Evolutionary conservation across 2,113 vertebrate species (phyloP).

Genomic region (Oncorhynchus tshawytscha): DNA sequence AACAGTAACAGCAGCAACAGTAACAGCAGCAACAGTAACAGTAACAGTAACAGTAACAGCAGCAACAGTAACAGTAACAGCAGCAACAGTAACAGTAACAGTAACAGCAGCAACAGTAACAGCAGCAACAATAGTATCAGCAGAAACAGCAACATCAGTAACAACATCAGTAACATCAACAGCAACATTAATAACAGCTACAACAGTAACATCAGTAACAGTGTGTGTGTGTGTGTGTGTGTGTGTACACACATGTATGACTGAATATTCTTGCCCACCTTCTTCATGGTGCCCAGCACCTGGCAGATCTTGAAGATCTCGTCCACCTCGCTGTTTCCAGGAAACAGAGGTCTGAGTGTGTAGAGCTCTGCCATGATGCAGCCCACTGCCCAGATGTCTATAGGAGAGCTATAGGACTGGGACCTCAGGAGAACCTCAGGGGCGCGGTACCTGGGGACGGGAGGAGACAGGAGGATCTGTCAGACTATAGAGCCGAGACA

Average conservation of each 20-base stretch:
- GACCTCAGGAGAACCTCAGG: constrained; percentile 93
- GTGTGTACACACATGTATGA: too few species aligned
- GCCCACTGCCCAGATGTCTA: constrained; percentile 96
- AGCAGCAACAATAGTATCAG: rapidly evolving
- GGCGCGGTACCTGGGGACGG: constrained; percentile 85
- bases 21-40: too few species aligned
- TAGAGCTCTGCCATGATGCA: constrained; percentile 98
- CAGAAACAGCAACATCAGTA: rapidly evolving
- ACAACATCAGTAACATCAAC: rapidly evolving
- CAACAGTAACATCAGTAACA: too few species aligned
- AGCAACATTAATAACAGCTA: rapidly evolving
- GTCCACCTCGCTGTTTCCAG: constrained; percentile 96
- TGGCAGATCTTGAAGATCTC: constrained; percentile 99
- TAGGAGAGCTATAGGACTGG: constrained; percentile 89
- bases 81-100: too few species aligned
- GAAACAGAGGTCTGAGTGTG: constrained; percentile 93
- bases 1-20: too few species aligned
- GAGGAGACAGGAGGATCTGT: too few species aligned
- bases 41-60: rapidly evolving
- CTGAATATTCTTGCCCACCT: constrained; percentile 69
- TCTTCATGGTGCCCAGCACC: constrained; percentile 94
- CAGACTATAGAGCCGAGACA: too few species aligned
- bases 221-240: too few species aligned
- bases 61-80: too few species aligned
- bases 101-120: rapidly evolving